Conservation (phyloP, 2,113 vertebrate genomes). For the Cygnus buccinator region DNA sequence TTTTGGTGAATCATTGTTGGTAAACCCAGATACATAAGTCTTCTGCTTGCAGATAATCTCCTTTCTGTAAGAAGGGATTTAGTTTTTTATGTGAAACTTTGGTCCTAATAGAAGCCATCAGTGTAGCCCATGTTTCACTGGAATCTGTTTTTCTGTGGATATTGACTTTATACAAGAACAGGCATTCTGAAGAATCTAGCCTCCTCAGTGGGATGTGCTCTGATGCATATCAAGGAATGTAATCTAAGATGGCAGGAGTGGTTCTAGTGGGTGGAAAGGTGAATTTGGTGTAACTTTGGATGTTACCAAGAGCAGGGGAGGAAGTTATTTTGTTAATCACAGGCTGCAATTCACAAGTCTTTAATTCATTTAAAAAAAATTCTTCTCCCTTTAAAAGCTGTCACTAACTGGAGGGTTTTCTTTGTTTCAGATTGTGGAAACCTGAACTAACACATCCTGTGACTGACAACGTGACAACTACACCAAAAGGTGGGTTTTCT, state of each 20-base stretch:
- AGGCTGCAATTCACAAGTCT: not conserved
- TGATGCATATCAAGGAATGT: not conserved
- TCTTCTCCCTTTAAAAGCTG: not conserved
- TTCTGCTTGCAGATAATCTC: not conserved
- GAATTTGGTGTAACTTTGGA: not conserved
- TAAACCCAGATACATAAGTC: not conserved
- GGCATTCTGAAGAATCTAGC: not conserved
- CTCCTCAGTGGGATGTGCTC: fast-evolving
- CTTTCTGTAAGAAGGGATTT: not conserved
- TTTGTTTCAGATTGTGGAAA: slow-evolving; percentile 72
- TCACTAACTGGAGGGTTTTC: slow-evolving; percentile 13
- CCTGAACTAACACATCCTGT: slow-evolving; percentile 15
- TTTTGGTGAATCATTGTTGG: not conserved
- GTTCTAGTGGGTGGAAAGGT: not conserved
- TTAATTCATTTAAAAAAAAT: not conserved
- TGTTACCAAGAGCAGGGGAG: not conserved
- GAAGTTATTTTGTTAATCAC: not conserved
- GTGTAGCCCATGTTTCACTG: not conserved
- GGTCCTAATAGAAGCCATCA: not conserved
- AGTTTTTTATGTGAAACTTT: not conserved
- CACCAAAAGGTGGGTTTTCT: slow-evolving; percentile 66
- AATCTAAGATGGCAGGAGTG: not conserved
- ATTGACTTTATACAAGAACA: not conserved
- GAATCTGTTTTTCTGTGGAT: not conserved
- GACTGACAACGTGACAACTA: slow-evolving; percentile 10